phyloP scores from a whole-genome alignment of 2,113 vertebrate species.

The Thalassoma bifasciatum region DNA sequence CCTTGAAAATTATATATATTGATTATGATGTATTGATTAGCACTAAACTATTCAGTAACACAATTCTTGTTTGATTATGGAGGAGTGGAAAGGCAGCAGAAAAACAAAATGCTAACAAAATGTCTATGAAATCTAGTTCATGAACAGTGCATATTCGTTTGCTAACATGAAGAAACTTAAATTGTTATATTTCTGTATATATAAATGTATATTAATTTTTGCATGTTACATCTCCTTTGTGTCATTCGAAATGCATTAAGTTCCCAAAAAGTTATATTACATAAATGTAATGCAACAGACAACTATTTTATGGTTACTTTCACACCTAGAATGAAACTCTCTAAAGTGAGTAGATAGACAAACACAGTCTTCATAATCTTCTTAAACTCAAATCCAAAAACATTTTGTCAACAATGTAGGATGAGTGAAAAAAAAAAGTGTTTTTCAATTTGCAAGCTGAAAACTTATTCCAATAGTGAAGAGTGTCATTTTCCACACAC shows the following conservation, averaged over 20 bases:
- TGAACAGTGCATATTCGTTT: too few species aligned
- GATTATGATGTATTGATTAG: too few species aligned
- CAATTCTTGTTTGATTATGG: too few species aligned
- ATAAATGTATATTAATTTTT: too few species aligned
- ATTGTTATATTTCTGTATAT: too few species aligned
- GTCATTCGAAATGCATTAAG: neutral
- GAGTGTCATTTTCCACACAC: constrained; percentile 11
- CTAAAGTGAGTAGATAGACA: neutral
- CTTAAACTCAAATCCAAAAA: neutral
- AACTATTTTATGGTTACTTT: neutral
- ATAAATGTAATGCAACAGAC: neutral
- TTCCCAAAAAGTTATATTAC: neutral
- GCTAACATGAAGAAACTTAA: too few species aligned
- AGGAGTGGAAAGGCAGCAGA: too few species aligned
- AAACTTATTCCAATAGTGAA: neutral
- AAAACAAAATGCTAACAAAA: too few species aligned
- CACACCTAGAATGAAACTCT: neutral
- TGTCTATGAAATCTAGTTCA: too few species aligned
- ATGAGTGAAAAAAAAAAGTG: neutral
- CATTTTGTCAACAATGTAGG: neutral
- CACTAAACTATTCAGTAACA: too few species aligned
- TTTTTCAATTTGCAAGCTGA: too few species aligned
- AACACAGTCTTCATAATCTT: neutral
- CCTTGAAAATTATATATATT: too few species aligned
- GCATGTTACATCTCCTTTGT: neutral